Evolutionary conservation across 92 coral and sea anemone genomes (phyloP).

Genomic region (Scolanthus callimorphus): DNA sequence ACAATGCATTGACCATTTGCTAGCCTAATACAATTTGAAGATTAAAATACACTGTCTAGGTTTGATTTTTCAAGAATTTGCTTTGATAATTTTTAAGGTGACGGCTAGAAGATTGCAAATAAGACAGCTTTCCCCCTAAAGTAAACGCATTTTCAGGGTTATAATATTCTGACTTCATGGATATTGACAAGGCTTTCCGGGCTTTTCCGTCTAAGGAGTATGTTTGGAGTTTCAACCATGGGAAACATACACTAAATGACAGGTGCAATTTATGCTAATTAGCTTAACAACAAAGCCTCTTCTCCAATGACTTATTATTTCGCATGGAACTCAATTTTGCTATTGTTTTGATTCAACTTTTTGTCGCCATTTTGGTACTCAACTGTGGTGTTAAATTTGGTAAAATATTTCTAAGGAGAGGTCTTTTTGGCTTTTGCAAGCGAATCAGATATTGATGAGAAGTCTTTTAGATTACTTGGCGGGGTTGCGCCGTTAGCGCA

Average conservation of each 20-base stretch:
- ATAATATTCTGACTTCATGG: slow-evolving; percentile 3
- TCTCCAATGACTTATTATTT: neutral
- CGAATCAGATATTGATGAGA: neutral
- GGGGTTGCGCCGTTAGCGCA: neutral
- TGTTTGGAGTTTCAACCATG: slow-evolving; percentile 65
- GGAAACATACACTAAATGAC: slow-evolving; percentile 63
- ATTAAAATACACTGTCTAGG: neutral
- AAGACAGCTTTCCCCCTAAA: neutral
- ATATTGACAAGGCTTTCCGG: slow-evolving; percentile 27
- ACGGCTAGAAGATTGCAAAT: neutral
- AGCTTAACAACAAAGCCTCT: slow-evolving; percentile 17
- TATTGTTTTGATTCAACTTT: neutral
- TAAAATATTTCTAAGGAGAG: neutral
- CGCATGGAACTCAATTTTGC: neutral
- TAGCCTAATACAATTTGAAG: neutral
- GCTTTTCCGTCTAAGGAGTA: slow-evolving; percentile 17
- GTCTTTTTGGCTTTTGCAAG: neutral
- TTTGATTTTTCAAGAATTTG: neutral
- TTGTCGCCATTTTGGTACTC: neutral
- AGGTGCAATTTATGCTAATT: slow-evolving; percentile 84
- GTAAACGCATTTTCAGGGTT: neutral
- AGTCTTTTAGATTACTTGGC: neutral
- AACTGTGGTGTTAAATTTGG: neutral
- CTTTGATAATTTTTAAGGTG: neutral
- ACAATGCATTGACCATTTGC: slow-evolving; percentile 1